phyloP scores from a whole-genome alignment of 2,888 invertebrate genomes.

The Drosophila helvetica region DNA sequence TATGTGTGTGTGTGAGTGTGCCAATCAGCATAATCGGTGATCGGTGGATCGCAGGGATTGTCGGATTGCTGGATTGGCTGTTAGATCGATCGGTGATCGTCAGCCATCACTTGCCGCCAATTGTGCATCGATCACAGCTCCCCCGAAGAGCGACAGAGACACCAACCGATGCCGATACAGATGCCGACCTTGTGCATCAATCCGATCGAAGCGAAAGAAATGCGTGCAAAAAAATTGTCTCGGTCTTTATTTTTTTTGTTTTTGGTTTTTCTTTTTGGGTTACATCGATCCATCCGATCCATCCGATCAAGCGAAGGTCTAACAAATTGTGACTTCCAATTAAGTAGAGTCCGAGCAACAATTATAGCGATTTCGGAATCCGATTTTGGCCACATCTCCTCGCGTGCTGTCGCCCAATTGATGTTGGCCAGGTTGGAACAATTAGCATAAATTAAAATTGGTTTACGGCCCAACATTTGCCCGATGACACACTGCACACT shows the following conservation, averaged over 20 bases:
- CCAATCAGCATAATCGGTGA: conserved; percentile 65
- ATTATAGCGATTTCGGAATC: conserved; percentile 44
- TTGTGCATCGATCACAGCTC: conserved; percentile 77
- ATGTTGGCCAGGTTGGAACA: conserved; percentile 57
- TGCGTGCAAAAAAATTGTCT: conserved; percentile 61
- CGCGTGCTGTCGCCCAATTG: conserved; percentile 66
- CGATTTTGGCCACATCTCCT: conserved; percentile 43
- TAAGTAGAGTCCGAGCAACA: conserved; percentile 42
- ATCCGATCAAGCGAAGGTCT: conserved; percentile 45
- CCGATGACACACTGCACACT: conserved; percentile 63
- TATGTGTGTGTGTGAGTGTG: conserved; percentile 35
- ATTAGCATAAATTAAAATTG: conserved; percentile 79
- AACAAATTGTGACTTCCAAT: conserved; percentile 43
- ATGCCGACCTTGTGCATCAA: conserved; percentile 61
- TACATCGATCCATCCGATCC: conserved; percentile 8
- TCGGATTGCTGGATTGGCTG: conserved; percentile 19
- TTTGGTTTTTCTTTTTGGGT: conserved; percentile 2
- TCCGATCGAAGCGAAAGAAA: conserved; percentile 56
- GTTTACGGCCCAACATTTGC: conserved; percentile 71
- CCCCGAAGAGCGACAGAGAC: conserved; percentile 3
- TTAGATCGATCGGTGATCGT: conserved; percentile 25
- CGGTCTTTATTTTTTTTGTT: conserved; percentile 8
- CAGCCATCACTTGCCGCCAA: conserved; percentile 75
- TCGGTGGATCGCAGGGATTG: conserved; percentile 25
- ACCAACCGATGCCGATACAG: conserved; percentile 30